Percentiles rank a stretch among this genome's conserved stretches.
phyloP scores from a whole-genome alignment of 2,797 vertebrate species.

The Masticophis lateralis region DNA sequence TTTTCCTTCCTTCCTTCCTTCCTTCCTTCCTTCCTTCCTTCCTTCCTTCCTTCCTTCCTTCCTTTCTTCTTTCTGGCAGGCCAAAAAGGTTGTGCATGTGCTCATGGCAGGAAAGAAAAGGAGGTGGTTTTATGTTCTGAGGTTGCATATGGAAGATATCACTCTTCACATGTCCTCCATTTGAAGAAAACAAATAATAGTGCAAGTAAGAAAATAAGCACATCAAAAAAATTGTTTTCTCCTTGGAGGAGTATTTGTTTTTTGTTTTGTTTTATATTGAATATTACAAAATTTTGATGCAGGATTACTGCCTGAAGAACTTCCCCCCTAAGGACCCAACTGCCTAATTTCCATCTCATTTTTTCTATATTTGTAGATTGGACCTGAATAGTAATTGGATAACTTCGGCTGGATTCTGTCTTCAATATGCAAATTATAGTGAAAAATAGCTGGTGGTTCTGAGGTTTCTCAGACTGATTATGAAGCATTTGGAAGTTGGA shows the following conservation, averaged over 20 bases:
- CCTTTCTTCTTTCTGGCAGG: background rate
- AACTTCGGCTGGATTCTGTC: background rate
- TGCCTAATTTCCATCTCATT: background rate
- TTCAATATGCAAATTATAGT: background rate
- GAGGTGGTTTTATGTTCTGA: background rate
- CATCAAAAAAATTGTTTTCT: background rate
- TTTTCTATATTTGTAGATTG: background rate
- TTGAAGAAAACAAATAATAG: background rate
- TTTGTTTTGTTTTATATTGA: background rate
- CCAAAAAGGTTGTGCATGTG: background rate
- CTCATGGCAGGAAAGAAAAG: background rate
- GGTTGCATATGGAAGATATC: background rate
- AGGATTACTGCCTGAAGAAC: background rate
- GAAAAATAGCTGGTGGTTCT: background rate
- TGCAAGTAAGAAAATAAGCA: background rate
- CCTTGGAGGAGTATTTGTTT: background rate
- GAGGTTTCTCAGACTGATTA: background rate
- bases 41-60: too few relatives aligned
- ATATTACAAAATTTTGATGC: background rate
- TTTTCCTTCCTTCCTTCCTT: background rate
- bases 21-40: too few relatives aligned
- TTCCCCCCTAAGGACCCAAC: background rate
- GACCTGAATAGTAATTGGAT: background rate
- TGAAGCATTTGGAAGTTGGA: constrained; percentile 16
- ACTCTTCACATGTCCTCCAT: background rate